These are phyloP conservation scores for Brachyptera risi DNA, from an alignment of 2,888 invertebrate species.

Conservation along the genomic window DNA sequence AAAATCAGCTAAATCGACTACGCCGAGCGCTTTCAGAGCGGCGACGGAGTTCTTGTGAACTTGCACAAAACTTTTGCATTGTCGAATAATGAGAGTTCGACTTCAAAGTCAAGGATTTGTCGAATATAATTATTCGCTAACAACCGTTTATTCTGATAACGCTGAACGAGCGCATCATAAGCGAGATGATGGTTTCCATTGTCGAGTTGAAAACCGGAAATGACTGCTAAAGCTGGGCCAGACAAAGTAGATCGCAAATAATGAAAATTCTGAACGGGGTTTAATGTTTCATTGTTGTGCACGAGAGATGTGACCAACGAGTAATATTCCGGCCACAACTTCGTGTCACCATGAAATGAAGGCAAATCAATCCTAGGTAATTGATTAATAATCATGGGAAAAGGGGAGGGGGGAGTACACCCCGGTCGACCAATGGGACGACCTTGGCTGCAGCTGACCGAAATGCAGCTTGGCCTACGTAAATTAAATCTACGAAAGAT, in stretches of 20 bases:
- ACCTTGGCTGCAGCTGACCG: too few species aligned
- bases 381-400: too few species aligned
- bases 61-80: background rate
- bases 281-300: background rate
- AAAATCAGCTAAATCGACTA: background rate
- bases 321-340: background rate
- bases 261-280: background rate
- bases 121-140: background rate
- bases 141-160: background rate
- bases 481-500: too few species aligned
- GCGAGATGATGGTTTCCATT: background rate
- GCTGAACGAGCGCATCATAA: background rate
- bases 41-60: background rate
- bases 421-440: background rate
- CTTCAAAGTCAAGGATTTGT: background rate
- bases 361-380: constrained; percentile 1
- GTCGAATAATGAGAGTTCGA: background rate
- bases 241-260: background rate
- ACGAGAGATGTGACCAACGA: background rate
- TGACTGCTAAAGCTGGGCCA: background rate
- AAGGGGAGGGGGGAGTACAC: background rate
- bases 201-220: background rate
- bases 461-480: too few species aligned
- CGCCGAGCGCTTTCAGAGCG: background rate
- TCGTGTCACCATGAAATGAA: background rate